These are phyloP conservation scores for Serilophus lunatus DNA, from an alignment of 2,113 vertebrate species.

Conservation along the genomic window DNA sequence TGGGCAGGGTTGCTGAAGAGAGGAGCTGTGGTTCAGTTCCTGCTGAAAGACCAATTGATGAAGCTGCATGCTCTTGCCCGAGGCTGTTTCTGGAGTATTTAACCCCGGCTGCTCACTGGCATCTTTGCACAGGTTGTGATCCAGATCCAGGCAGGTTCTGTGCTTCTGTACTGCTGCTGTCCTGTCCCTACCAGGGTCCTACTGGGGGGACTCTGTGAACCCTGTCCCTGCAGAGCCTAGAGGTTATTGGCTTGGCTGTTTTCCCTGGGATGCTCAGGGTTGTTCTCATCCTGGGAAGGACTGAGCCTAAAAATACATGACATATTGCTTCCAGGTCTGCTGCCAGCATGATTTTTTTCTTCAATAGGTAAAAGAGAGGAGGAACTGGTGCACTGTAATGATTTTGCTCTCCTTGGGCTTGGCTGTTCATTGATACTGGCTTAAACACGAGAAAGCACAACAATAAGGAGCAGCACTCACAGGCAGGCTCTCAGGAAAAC, in stretches of 20 bases:
- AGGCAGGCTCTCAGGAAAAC: background rate
- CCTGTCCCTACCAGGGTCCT: background rate
- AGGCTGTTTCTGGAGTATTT: background rate
- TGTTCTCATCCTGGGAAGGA: background rate
- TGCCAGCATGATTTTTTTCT: background rate
- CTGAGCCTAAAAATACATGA: background rate
- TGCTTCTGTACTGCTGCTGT: background rate
- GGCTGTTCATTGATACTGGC: background rate
- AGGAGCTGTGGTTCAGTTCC: background rate
- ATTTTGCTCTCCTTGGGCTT: background rate
- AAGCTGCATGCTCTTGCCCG: fast-evolving
- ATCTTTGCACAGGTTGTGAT: background rate
- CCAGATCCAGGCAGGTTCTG: background rate
- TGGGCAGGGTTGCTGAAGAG: background rate
- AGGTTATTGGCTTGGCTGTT: background rate
- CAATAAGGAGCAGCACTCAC: background rate
- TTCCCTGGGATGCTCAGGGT: background rate
- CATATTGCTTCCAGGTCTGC: background rate
- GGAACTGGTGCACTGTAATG: background rate
- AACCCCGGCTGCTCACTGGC: background rate
- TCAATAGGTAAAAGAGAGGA: background rate
- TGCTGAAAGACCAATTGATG: background rate
- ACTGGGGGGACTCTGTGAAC: background rate
- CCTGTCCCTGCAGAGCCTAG: background rate
- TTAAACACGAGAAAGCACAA: background rate